Base-by-base conservation (phyloP, 2,888 invertebrate species). In the Zygaena filipendulae region DNA sequence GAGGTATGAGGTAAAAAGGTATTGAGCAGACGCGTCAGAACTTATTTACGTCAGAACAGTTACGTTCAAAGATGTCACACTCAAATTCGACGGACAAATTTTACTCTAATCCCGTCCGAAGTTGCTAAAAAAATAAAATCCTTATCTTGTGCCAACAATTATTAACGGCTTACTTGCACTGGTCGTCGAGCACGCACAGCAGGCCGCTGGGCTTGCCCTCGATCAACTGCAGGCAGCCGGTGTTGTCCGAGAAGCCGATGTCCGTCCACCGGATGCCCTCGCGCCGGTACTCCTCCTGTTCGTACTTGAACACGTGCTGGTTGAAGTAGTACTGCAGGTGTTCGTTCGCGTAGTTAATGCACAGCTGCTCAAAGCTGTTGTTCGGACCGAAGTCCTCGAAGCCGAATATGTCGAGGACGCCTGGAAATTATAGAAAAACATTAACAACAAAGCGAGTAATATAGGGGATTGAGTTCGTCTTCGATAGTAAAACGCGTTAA, bases 261-360 rank as follows among this genome's bases (percentile, higher is more conserved):
- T 95, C 94, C 36, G 92, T 94, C 97, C 96, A 97, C 41, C 90
- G 84, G 37, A 97, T 96, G 12, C 93, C 93, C 70, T 97, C 96
- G 38, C 93, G 85, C 46, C 92, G 82, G 62, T 97, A 97, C 70
- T 97, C 97, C 63, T 97, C 94, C 82, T 97, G 92, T 59, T 97
- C 97, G 56, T 96, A 96, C 74, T 96, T 95, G 79, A 97, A 97
- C 46, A 97, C 97, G 63, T 97, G 97, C 70, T 96, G 94, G 82
- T 97, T 97, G 81, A 97, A 97, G 68, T 97, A 97, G 69, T 94
- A 93, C 75, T 97, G 97, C 27, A 97, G 83, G 69, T 96, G 95
- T 69, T 97, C 97, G 67, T 97, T 97, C 10, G 97, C 97, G 68
- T 95, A 97, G 82, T 97, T 97, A 49, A 97, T 97, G 71, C 97